phyloP scores from a whole-genome alignment of 2,113 vertebrate species.

The Alces alces region DNA sequence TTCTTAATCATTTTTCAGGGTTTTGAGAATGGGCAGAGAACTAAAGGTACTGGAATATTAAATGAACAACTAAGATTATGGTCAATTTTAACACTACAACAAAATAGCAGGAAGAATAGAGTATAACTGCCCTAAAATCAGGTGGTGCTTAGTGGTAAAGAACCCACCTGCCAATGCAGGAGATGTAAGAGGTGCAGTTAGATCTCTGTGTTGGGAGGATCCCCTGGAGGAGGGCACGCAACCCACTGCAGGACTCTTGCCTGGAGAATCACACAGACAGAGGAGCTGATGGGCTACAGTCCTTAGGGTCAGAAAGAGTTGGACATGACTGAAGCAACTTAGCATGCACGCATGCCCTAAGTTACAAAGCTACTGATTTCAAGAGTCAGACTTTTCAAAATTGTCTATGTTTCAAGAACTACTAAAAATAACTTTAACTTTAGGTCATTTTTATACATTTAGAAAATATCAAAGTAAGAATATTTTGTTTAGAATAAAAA shows the following conservation, averaged over 20 bases:
- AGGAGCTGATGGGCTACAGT: background rate
- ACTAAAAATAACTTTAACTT: background rate
- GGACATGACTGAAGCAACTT: background rate
- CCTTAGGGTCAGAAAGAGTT: background rate
- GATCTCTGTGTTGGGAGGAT: background rate
- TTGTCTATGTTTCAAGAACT: background rate
- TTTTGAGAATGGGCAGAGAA: background rate
- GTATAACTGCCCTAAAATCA: background rate
- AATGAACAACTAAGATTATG: background rate
- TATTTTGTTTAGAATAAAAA: background rate
- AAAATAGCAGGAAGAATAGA: background rate
- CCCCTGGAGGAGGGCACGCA: background rate
- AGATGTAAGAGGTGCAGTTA: background rate
- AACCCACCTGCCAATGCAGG: background rate
- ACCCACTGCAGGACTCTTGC: background rate
- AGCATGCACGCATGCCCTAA: background rate
- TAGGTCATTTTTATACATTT: background rate
- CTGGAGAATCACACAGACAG: background rate
- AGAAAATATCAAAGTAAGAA: background rate
- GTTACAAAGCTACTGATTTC: background rate
- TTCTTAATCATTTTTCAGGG: background rate
- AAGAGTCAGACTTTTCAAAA: background rate
- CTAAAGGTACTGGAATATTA: background rate
- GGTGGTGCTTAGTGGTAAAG: background rate
- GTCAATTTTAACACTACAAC: background rate